Conservation (phyloP, 2,113 vertebrate genomes). For the Urocolius indicus region DNA sequence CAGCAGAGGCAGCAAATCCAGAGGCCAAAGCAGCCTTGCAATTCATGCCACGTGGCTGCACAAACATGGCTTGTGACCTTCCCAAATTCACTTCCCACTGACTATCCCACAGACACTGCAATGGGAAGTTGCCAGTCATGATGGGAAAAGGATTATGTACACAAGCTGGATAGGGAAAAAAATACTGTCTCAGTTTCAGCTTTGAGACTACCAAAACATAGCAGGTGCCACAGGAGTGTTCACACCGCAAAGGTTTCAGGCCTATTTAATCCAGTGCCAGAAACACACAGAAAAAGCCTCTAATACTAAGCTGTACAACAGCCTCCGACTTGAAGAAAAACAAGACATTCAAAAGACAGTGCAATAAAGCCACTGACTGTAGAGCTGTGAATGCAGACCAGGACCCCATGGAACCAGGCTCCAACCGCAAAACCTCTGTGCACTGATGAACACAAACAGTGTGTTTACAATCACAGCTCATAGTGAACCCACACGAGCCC, state of each 20-base stretch:
- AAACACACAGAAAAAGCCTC: background rate
- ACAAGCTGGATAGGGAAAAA: background rate
- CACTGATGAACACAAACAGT: background rate
- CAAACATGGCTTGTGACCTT: background rate
- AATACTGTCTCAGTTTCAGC: background rate
- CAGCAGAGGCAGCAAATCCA: background rate
- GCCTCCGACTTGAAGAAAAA: background rate
- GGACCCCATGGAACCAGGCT: no score
- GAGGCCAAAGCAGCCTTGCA: background rate
- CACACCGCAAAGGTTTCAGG: background rate
- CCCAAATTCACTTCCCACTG: background rate
- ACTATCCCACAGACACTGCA: background rate
- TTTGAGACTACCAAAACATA: background rate
- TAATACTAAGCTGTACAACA: background rate
- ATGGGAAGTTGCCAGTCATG: background rate
- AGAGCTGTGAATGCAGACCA: no score
- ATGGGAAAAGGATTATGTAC: background rate
- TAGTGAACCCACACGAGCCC: rapidly evolving
- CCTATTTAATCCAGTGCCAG: background rate
- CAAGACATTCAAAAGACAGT: background rate
- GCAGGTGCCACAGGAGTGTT: background rate
- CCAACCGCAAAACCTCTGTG: background rate
- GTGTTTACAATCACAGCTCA: background rate
- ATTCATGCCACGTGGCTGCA: background rate
- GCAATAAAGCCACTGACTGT: background rate